A percentile compares a stretch with the other conserved stretches of the same genome.
Evolutionary conservation across 2,797 vertebrate genomes (phyloP).

Genomic region (Choloepus didactylus): DNA sequence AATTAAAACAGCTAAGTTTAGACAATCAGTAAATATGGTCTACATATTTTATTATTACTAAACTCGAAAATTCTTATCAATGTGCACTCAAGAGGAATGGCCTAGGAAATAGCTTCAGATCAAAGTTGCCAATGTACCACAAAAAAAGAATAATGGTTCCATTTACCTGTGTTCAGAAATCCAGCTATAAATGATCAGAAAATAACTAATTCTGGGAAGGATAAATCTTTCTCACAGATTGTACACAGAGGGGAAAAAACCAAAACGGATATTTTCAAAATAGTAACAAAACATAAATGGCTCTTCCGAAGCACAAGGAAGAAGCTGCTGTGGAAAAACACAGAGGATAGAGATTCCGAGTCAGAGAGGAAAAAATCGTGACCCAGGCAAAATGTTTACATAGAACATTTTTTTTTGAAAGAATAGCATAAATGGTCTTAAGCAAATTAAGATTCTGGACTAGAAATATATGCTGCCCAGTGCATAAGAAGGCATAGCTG

Average conservation of each 20-base stretch:
- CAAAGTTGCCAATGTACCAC: background rate
- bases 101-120: slow-evolving; percentile 64
- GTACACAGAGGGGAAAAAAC: background rate
- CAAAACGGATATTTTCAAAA: background rate
- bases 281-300: background rate
- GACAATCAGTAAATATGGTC: background rate
- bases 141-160: background rate
- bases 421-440: background rate
- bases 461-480: background rate
- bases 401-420: background rate
- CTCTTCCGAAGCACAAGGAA: background rate
- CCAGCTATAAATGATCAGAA: background rate
- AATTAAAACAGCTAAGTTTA: slow-evolving; percentile 50
- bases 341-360: background rate
- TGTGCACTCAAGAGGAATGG: slow-evolving; percentile 22
- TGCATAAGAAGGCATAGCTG: background rate
- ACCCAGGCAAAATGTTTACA: background rate
- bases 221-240: background rate
- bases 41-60: background rate
- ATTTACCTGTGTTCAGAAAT: slow-evolving; percentile 54
- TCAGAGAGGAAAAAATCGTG: too few species aligned
- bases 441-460: background rate
- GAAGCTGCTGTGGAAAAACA: background rate
- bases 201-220: background rate
- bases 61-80: background rate